A percentile compares a stretch with the other conserved stretches of the same genome.
Evolutionary conservation across 2,797 vertebrate genomes (phyloP).

Genomic region (Gymnothorax javanicus): DNA sequence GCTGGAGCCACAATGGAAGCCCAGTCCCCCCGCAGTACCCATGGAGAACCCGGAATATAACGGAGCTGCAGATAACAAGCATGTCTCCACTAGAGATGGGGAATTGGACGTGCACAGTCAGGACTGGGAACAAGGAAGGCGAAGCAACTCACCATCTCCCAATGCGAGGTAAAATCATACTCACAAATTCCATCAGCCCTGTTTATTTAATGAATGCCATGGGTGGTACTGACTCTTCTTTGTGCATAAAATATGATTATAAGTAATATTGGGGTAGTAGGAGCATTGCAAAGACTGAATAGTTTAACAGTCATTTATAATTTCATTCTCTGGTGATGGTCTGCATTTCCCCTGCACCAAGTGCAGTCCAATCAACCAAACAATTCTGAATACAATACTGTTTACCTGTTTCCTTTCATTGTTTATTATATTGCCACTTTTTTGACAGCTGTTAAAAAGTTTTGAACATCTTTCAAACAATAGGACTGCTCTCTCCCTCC

Average conservation of each 20-base stretch:
- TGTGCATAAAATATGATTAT: not conserved
- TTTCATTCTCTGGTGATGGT: not conserved
- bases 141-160: slow-evolving; percentile 51
- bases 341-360: not conserved
- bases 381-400: not conserved
- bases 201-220: not conserved
- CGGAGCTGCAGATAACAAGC: not conserved
- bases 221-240: not conserved
- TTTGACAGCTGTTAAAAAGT: not conserved
- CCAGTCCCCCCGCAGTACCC: not conserved
- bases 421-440: not conserved
- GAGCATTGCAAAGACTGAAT: not conserved
- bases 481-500: not conserved
- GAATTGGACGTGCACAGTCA: slow-evolving; percentile 66
- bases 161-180: slow-evolving; percentile 64
- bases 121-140: not conserved
- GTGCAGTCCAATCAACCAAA: not conserved
- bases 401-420: not conserved
- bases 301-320: not conserved
- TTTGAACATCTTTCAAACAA: not conserved
- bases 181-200: not conserved
- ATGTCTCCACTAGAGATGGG: slow-evolving; percentile 50
- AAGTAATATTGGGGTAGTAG: not conserved
- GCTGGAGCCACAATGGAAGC: slow-evolving; percentile 59
- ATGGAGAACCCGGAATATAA: not conserved